Evolutionary conservation across 2,113 vertebrate species (phyloP), one percentile per base, ranked within the genome.

Genomic region (Seriola rivoliana): DNA sequence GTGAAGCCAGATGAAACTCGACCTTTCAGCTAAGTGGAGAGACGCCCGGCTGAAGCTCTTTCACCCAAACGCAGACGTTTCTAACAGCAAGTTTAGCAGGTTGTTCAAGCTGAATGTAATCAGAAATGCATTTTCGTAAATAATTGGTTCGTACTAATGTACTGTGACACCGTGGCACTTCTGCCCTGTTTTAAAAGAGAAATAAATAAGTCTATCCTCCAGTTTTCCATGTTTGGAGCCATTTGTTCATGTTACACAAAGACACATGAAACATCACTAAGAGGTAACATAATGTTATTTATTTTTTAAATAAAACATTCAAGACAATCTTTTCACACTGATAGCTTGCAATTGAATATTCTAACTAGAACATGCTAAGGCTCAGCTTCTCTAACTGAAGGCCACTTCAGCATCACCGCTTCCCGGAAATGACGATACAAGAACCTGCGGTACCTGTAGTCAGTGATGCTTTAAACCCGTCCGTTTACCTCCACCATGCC

Each of bases 81-180:
- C 62, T 78, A 52, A 52, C 58, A 38, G 32, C 17, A 34, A 23
- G n/a, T 57, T 68, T 48, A 19, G 21, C 13, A n/a, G 38, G 55
- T 21, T 52, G 81, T 83, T 87, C 63, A 79, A 82, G 67, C 66
- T 88, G 87, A 93, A 93, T 91, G 91, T 93, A 81, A 65, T 82
- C 75, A 63, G 42, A 69, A 67, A 71, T 25, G 4, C 42, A 44
- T 72, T 75, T 81, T 50, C 89, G 82, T 93, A 89, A 82, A 89
- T 91, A 82, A 74, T 77, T 58, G 82, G 78, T 81, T 91, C 75
- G 81, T 88, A 87, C 71, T 88, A 83, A 88, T 88, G 88, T 90
- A 86, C 76, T 87, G 80, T 90, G 84, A 81, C 65, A 32, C 81
- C n/a, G 3, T 59, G 66, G 48, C 80, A 54, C 34, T 25, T 58